Evolutionary conservation across 2,888 invertebrate genomes (phyloP).

Genomic region (Dusona sp.): DNA sequence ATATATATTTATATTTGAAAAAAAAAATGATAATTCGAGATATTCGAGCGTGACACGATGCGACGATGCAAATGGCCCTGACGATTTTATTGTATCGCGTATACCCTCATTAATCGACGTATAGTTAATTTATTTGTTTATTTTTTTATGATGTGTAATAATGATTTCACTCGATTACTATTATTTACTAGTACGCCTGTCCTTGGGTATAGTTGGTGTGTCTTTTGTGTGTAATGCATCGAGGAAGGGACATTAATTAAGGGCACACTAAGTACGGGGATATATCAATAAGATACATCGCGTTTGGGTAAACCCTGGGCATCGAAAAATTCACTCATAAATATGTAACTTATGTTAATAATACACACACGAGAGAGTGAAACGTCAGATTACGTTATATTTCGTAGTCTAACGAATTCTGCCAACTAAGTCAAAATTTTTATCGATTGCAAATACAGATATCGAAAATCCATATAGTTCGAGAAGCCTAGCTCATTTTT

Average conservation of each 20-base stretch:
- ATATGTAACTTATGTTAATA: slow-evolving; percentile 22
- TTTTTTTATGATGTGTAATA: neutral
- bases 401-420: neutral
- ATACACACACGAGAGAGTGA: neutral
- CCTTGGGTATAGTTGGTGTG: slow-evolving; percentile 26
- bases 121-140: slow-evolving; percentile 14
- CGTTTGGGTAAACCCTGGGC: slow-evolving; percentile 82
- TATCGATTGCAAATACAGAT: neutral
- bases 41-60: slow-evolving; percentile 58
- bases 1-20: slow-evolving; percentile 2
- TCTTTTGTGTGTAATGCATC: slow-evolving; percentile 37
- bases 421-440: neutral
- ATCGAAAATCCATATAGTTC: neutral
- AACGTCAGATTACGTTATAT: slow-evolving; percentile 6
- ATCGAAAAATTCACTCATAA: slow-evolving; percentile 72
- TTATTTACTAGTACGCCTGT: slow-evolving; percentile 24
- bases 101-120: neutral
- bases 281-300: slow-evolving; percentile 13
- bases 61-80: slow-evolving; percentile 64
- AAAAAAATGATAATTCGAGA: slow-evolving; percentile 43
- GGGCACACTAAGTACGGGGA: slow-evolving; percentile 11
- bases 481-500: neutral
- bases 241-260: slow-evolving; percentile 30
- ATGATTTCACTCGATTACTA: neutral
- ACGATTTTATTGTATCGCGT: slow-evolving; percentile 26